Conservation (phyloP, 1,140 invertebrate genomes). For the Bombus waltoni region DNA sequence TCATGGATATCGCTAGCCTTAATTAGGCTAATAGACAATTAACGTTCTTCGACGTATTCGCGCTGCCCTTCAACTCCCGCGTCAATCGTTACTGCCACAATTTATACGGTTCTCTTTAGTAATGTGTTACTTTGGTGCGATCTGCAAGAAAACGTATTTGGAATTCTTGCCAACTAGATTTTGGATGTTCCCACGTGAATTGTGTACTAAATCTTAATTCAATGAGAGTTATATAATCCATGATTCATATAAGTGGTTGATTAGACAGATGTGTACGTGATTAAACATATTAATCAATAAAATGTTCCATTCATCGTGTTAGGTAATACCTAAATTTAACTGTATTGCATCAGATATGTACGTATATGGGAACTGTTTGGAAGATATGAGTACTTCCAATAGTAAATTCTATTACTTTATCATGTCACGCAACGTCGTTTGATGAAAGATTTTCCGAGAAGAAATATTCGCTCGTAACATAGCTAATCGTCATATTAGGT, state of each 20-base stretch:
- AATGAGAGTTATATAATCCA: not conserved
- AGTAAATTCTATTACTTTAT: no score
- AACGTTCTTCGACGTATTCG: conserved; percentile 15
- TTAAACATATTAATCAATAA: not conserved
- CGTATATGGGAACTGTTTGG: no score
- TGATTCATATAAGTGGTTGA: not conserved
- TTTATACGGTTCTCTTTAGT: not conserved
- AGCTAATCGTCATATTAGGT: no score
- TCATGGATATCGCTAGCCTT: not conserved
- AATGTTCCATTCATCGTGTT: not conserved
- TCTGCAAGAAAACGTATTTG: not conserved
- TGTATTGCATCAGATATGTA: no score
- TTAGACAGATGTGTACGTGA: not conserved
- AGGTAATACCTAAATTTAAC: no score
- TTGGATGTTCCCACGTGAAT: not conserved
- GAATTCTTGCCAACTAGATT: conserved; percentile 18
- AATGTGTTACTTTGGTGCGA: not conserved
- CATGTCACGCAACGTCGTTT: no score
- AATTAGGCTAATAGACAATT: conserved; percentile 50
- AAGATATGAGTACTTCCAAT: no score
- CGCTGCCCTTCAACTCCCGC: not conserved
- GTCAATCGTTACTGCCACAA: not conserved
- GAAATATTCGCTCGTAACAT: no score
- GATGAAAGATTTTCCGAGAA: no score
- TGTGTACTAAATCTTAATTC: not conserved